Conservation (phyloP, 2,113 vertebrate genomes). For the Cyprinodon tularosa region DNA sequence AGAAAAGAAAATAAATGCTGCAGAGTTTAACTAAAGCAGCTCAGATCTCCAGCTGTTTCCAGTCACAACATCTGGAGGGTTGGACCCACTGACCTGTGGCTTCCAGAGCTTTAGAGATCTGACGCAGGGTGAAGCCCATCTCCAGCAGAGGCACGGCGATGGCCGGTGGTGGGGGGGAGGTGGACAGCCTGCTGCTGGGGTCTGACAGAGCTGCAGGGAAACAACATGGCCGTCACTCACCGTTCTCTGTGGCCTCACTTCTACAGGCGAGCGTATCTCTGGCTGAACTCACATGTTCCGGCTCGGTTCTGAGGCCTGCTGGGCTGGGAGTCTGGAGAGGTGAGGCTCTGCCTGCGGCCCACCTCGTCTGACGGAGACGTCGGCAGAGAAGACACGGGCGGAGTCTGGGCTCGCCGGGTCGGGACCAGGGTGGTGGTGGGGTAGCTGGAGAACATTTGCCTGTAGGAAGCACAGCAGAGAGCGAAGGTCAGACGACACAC, state of each 20-base stretch:
- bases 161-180: constrained; percentile 94
- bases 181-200: constrained; percentile 95
- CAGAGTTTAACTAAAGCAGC: no score
- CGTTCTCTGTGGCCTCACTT: neutral
- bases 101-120: constrained; percentile 97
- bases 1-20: no score
- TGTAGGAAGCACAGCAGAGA: constrained; percentile 53
- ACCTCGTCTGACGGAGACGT: constrained; percentile 96
- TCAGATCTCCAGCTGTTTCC: no score
- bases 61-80: no score
- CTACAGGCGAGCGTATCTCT: neutral
- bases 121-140: constrained; percentile 96
- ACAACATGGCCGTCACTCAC: neutral
- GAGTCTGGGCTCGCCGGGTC: constrained; percentile 92
- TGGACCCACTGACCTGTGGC: constrained; percentile 92
- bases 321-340: constrained; percentile 94
- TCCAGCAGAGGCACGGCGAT: constrained; percentile 95
- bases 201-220: constrained; percentile 88
- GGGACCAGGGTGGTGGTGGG: constrained; percentile 93
- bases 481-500: neutral
- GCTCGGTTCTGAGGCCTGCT: constrained; percentile 87
- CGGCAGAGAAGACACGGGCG: constrained; percentile 93
- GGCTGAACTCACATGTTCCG: constrained; percentile 82
- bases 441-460: constrained; percentile 99
- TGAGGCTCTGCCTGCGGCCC: constrained; percentile 93